Base-by-base conservation (phyloP, 2,888 invertebrate species). In the Zeuzera pyrina region DNA sequence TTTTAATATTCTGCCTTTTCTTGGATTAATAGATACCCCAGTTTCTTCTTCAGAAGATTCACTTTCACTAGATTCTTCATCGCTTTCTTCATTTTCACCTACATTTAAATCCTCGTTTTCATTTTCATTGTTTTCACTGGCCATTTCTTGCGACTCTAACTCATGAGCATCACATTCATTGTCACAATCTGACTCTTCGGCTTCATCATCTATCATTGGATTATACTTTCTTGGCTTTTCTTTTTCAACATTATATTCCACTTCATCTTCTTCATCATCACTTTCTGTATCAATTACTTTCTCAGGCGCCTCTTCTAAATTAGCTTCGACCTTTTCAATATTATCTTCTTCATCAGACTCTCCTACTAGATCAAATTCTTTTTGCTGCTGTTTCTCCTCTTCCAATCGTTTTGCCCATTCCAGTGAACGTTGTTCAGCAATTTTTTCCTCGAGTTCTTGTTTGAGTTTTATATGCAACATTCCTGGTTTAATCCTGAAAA, bases 391-490 rank as follows among this genome's bases (percentile, higher is more conserved):
- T 35, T 68, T 74, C 32, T 74, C 79, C 24, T 70, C 66, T 46
- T 89, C 86, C 15, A 86, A 70, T 30, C 88, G 87, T 47, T 89
- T 87, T 33, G 87, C 84, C 87, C 93, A 88, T 45, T 91, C 89
- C 36, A 90, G 83, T 22, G 88, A 86, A 30, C 93, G 79, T 49
- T 89, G 89, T 40, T 87, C 85, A 2, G 87, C 87, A 53, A 95
- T 94, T 65, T 90, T 83, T 8, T 86, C 78, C 51, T 90, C 87
- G 2, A 95, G 76, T 39, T 90, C 88, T 38, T 88, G 86, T 55
- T 89, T 90, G 31, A 95, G 71, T 46, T 87, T 88, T n/a, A 85
- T 62, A 42, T 91, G 85, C 46, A 89, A 90, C 2, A 87, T 87
- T 0, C 95, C 93, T 24, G 93, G 91, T 57, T 88, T 72, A 39